phyloP scores from a whole-genome alignment of 2,797 vertebrate genomes.

The Trematomus bernacchii region DNA sequence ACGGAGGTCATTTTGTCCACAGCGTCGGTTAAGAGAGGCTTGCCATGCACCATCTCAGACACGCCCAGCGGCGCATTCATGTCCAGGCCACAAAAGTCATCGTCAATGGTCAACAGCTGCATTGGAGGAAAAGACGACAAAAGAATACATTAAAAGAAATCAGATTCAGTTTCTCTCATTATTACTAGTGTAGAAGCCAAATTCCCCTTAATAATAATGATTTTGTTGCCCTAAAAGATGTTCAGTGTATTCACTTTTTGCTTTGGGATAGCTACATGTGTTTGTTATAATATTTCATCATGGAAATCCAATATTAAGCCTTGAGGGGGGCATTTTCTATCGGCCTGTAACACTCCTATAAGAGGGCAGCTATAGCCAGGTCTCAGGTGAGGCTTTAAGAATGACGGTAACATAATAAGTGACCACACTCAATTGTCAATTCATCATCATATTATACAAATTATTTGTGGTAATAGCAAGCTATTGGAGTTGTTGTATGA shows the following conservation, averaged over 20 bases:
- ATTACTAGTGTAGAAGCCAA: background rate
- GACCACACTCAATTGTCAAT: too few relatives aligned
- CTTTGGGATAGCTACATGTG: background rate
- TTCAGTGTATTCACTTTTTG: background rate
- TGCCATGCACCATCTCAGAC: conserved; percentile 95
- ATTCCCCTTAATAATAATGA: background rate
- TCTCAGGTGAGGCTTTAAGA: too few relatives aligned
- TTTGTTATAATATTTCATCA: background rate
- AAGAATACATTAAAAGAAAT: background rate
- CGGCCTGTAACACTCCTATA: too few relatives aligned
- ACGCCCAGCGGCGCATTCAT: conserved; percentile 99
- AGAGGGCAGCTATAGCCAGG: too few relatives aligned
- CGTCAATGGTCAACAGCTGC: conserved; percentile 97
- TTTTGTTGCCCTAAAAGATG: background rate
- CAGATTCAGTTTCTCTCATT: background rate
- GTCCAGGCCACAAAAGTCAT: conserved; percentile 98
- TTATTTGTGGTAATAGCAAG: background rate
- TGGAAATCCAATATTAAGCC: background rate
- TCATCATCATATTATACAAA: background rate
- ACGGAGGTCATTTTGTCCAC: conserved; percentile 96
- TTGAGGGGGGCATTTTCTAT: background rate
- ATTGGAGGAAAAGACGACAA: conserved; percentile 2
- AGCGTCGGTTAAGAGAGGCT: conserved; percentile 94
- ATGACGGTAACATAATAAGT: too few relatives aligned
- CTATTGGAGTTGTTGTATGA: background rate